Percentiles rank a stretch among this genome's conserved stretches.
Conservation (phyloP, 2,888 invertebrate genomes). For the Cosmia trapezina region DNA sequence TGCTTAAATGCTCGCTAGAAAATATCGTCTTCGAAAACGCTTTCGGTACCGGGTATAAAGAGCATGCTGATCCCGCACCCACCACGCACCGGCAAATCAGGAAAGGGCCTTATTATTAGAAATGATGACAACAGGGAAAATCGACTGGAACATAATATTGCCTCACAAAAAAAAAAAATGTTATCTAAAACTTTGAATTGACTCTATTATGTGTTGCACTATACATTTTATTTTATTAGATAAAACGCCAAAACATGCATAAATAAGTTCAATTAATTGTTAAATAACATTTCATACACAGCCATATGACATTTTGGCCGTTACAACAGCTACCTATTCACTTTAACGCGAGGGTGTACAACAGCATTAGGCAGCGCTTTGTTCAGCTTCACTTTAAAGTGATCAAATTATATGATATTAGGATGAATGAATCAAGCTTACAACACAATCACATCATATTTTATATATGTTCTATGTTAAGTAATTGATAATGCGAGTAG, state of each 20-base stretch:
- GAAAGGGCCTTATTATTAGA: slow-evolving; percentile 5
- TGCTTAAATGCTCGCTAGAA: no score
- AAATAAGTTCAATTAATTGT: slow-evolving; percentile 70
- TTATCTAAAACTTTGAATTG: slow-evolving; percentile 9
- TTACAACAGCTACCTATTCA: slow-evolving; percentile 64
- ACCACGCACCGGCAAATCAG: no score
- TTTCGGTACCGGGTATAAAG: no score
- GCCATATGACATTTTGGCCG: slow-evolving; percentile 81
- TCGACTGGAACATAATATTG: slow-evolving; percentile 31
- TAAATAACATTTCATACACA: slow-evolving; percentile 72
- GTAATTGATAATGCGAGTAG: slow-evolving; percentile 56
- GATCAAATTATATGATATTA: slow-evolving; percentile 24
- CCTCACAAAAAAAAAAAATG: no score
- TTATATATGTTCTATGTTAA: slow-evolving; percentile 34
- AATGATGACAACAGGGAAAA: slow-evolving; percentile 36
- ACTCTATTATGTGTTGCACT: slow-evolving; percentile 63
- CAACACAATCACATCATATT: slow-evolving; percentile 48
- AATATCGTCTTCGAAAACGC: no score
- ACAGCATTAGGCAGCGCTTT: slow-evolving; percentile 37
- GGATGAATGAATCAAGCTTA: slow-evolving; percentile 47
- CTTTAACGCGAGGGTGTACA: slow-evolving; percentile 46
- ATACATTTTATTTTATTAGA: slow-evolving; percentile 45
- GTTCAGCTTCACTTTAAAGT: slow-evolving; percentile 39
- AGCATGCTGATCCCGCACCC: no score
- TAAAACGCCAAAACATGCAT: slow-evolving; percentile 52